Evolutionary conservation across 2,888 invertebrate species (phyloP), one percentile per base, ranked within the genome.

Genomic region (Drosophila eohydei): DNA sequence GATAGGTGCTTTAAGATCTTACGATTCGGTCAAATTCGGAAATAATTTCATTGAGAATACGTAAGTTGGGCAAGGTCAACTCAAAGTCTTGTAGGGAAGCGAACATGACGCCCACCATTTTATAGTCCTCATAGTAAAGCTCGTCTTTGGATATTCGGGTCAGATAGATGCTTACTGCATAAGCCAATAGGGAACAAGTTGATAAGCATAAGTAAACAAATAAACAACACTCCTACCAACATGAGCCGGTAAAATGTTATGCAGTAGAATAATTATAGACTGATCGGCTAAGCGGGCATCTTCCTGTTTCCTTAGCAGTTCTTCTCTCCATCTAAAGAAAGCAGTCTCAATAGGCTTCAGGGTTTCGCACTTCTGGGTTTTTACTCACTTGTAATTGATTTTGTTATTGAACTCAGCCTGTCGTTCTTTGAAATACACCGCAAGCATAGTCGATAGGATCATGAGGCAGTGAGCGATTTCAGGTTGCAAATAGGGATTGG

Each of bases 31-130:
- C 98, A 92, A 98, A 98, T 91, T 97, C 97, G 36, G 97, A 96
- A 78, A 98, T 97, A 51, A 98, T 97, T 92, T 97, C 96, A 91
- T 98, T 98, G 59, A 99, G 94, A 41, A 97, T 94, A 58, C 95
- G 93, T 21, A 97, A 93, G 59, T 94, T 93, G 70, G 96, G 96
- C 59, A 91, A 83, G 68, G 95, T 94, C 52, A 95, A 81, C 83
- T 96, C 95, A 91, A 96, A 97, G 89, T 97, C 96, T 21, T 96
- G 96, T 36, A 99, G 95, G 0, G 98, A 97, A 0, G 98, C 99
- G 92, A 99, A 99, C 97, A 99, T 98, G 0, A 99, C 98, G 2
- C 98, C 97, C 0, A 98, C 98, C 83, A 96, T 95, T 58, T 95
- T 95, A 90, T 98, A 98, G 71, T 96, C 95, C 91, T 98, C 97